Percentiles rank a stretch among this genome's conserved stretches.
These are phyloP conservation scores for Graptemys geographica DNA, from an alignment of 2,797 vertebrate genomes.

Conservation along the genomic window DNA sequence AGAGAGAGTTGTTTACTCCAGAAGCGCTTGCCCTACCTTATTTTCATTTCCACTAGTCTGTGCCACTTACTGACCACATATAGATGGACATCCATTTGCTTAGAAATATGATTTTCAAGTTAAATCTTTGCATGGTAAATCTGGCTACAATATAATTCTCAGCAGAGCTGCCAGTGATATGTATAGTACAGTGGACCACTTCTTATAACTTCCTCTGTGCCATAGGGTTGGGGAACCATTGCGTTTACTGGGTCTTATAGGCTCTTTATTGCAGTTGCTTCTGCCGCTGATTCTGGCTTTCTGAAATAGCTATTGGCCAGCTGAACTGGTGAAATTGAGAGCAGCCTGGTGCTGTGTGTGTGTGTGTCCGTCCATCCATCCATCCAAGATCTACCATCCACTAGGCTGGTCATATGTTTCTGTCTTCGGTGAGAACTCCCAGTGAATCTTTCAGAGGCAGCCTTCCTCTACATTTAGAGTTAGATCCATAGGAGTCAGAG, in stretches of 20 bases:
- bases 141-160: background rate
- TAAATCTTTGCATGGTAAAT: slow-evolving; percentile 24
- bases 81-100: slow-evolving; percentile 16
- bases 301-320: accelerated
- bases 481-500: accelerated
- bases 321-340: background rate
- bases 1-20: background rate
- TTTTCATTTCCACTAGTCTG: background rate
- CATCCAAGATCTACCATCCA: accelerated
- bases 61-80: background rate
- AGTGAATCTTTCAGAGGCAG: background rate
- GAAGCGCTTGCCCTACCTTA: background rate
- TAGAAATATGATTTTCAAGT: background rate
- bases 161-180: background rate
- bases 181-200: background rate
- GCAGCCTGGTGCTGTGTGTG: background rate
- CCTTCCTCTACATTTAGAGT: background rate
- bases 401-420: background rate
- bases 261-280: background rate
- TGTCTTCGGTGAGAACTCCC: background rate
- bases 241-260: accelerated
- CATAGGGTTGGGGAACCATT: background rate
- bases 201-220: accelerated
- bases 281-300: background rate
- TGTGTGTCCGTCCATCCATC: background rate